Percentiles rank a stretch among this genome's conserved stretches.
Conservation (phyloP, 2,797 vertebrate genomes). For the Morelia viridis region DNA sequence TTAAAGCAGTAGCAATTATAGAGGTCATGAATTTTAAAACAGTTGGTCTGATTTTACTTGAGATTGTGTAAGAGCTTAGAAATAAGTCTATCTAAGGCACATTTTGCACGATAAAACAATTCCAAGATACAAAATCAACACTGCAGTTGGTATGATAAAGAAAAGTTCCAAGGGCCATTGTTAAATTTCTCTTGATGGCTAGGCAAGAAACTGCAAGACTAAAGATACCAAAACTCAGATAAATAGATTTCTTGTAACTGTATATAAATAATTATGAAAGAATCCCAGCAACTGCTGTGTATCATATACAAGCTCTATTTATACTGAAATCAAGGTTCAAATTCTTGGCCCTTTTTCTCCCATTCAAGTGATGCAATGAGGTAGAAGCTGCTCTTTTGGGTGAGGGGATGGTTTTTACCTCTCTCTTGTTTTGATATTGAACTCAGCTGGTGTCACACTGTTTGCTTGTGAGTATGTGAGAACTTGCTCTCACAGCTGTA, state of each 20-base stretch:
- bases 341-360: not conserved
- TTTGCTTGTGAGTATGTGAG: not conserved
- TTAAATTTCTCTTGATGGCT: not conserved
- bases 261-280: not conserved
- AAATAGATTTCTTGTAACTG: not conserved
- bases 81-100: not conserved
- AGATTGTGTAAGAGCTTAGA: not conserved
- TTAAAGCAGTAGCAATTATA: not conserved
- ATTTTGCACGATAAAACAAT: not conserved
- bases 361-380: not conserved
- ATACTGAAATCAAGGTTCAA: not conserved
- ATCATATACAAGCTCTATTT: not conserved
- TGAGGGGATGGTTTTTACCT: not conserved
- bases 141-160: not conserved
- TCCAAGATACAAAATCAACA: not conserved
- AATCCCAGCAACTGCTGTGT: not conserved
- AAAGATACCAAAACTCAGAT: not conserved
- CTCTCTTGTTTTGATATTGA: not conserved
- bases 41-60: not conserved
- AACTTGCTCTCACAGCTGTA: not conserved
- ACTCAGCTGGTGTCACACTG: not conserved
- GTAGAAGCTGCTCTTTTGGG: not conserved
- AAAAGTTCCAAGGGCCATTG: not conserved
- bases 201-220: not conserved
- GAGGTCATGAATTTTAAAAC: not conserved